phyloP scores from a whole-genome alignment of 2,113 vertebrate genomes.

The Ahaetulla prasina region DNA sequence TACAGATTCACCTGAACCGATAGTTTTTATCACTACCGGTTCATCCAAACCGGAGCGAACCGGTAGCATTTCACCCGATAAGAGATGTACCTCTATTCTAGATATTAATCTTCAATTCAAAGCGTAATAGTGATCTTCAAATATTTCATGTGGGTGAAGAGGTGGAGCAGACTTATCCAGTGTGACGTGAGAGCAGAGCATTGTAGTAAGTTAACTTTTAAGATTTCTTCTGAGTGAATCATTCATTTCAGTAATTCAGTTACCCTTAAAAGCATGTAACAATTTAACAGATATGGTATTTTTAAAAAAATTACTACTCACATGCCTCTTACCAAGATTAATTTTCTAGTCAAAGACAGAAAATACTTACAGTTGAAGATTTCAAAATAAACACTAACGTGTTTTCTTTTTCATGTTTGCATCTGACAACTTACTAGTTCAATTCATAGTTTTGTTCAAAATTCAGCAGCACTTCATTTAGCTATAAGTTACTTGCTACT shows the following conservation, averaged over 20 bases:
- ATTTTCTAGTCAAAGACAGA: neutral
- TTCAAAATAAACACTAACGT: neutral
- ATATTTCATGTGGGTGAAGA: neutral
- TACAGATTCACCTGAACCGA: too few species aligned
- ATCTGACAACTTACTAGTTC: fast-evolving
- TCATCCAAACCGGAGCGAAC: too few species aligned
- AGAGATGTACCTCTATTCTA: neutral
- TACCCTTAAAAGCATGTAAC: neutral
- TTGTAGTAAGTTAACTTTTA: neutral
- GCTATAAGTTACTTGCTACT: neutral
- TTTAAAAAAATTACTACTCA: neutral
- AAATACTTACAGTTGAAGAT: neutral
- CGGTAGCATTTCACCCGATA: too few species aligned
- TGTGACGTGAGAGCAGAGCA: neutral
- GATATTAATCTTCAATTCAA: neutral
- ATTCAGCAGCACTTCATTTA: neutral
- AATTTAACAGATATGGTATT: neutral
- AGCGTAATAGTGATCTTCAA: neutral
- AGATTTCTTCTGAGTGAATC: neutral
- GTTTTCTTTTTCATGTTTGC: neutral
- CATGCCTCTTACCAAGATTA: neutral
- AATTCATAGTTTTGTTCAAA: neutral
- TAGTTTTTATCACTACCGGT: too few species aligned
- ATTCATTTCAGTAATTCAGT: neutral
- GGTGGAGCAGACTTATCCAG: neutral